These are phyloP conservation scores for Heliconius charithonia DNA, from an alignment of 2,888 invertebrate genomes.

Conservation along the genomic window DNA sequence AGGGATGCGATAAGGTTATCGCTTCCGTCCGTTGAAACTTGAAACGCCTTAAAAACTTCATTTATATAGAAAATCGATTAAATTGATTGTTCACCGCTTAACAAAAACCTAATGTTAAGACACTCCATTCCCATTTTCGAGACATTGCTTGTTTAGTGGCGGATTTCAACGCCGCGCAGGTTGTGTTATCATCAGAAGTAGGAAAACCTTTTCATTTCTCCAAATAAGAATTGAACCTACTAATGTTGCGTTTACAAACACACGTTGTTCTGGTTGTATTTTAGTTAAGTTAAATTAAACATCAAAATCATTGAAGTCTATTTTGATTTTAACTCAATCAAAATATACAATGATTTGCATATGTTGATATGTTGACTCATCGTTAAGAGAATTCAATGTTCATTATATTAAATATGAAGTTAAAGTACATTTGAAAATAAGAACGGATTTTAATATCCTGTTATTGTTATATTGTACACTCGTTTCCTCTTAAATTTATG, in stretches of 20 bases:
- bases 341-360: neutral
- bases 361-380: conserved; percentile 13
- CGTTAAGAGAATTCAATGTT: neutral
- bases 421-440: conserved; percentile 16
- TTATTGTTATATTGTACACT: conserved; percentile 12
- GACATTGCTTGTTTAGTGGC: no score
- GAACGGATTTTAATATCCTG: conserved; percentile 16
- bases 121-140: neutral
- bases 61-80: conserved; percentile 15
- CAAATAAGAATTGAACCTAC: no score
- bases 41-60: conserved; percentile 17
- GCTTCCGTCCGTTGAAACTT: conserved; percentile 21
- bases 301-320: neutral
- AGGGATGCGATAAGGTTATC: conserved; percentile 45
- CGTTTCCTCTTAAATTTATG: conserved; percentile 7
- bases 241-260: no score
- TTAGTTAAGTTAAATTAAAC: no score
- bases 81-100: neutral
- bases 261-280: no score
- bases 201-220: no score
- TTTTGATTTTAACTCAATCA: neutral
- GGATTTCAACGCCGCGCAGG: neutral
- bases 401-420: conserved; percentile 8
- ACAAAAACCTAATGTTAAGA: neutral
- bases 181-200: no score